phyloP scores from a whole-genome alignment of 2,888 invertebrate species.

The Osmoderma eremita region DNA sequence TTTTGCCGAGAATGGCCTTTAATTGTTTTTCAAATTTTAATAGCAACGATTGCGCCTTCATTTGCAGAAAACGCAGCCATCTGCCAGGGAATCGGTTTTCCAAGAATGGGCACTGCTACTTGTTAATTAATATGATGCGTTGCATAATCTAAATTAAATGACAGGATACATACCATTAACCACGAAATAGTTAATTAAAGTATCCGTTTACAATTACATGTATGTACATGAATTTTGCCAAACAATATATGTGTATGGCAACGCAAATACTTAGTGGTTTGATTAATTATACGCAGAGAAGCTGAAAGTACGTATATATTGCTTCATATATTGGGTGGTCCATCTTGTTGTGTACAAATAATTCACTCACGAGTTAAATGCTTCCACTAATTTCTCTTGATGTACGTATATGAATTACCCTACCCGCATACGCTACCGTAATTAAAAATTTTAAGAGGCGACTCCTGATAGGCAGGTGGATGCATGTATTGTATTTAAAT shows the following conservation, averaged over 20 bases:
- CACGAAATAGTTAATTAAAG: constrained; percentile 13
- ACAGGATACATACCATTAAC: no score
- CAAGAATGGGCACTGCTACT: no score
- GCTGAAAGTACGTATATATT: background rate
- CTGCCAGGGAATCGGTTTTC: no score
- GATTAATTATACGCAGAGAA: constrained; percentile 20
- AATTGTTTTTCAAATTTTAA: background rate
- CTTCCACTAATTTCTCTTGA: constrained; percentile 20
- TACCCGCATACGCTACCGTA: background rate
- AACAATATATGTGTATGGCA: background rate
- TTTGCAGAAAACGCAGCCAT: no score
- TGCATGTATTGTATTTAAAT: no score
- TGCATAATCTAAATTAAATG: no score
- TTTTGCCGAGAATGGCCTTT: constrained; percentile 42
- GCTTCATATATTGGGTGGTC: constrained; percentile 25
- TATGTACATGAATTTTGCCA: background rate
- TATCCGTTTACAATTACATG: background rate
- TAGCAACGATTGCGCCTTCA: background rate
- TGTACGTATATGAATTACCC: constrained; percentile 8
- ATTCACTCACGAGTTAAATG: constrained; percentile 17
- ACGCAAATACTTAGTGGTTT: constrained; percentile 12
- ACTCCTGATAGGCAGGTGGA: no score
- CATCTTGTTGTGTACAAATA: constrained; percentile 9
- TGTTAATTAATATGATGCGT: no score
- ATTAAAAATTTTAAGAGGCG: no score